Evolutionary conservation across 1,140 invertebrate species (phyloP).

Genomic region (Pogonognathellus flavescens): DNA sequence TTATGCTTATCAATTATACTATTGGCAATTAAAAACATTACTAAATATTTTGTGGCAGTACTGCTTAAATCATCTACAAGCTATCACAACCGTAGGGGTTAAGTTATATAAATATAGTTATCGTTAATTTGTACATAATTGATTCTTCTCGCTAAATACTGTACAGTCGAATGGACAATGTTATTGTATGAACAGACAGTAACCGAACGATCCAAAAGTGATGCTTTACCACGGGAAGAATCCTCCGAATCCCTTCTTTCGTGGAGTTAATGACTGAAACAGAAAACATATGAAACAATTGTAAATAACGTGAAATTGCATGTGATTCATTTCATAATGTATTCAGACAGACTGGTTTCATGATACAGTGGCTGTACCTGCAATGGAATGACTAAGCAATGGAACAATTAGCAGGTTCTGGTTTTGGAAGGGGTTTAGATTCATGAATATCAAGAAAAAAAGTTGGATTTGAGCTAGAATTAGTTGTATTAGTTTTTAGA

Average conservation of each 20-base stretch:
- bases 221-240: neutral
- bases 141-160: no score
- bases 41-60: no score
- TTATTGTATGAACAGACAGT: neutral
- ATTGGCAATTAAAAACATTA: no score
- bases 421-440: neutral
- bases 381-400: neutral
- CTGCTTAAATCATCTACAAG: no score
- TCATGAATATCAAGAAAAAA: neutral
- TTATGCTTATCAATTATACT: no score
- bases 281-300: neutral
- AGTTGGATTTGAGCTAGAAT: neutral
- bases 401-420: neutral
- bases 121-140: no score
- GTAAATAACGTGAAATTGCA: neutral
- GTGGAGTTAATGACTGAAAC: slow-evolving; percentile 50
- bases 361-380: neutral
- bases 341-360: neutral
- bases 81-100: no score
- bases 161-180: no score
- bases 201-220: neutral
- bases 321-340: neutral
- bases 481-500: neutral
- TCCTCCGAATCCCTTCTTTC: slow-evolving; percentile 44
- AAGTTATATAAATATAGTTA: no score